phyloP scores from a whole-genome alignment of 1,140 invertebrate genomes.

The Phthorimaea operculella region DNA sequence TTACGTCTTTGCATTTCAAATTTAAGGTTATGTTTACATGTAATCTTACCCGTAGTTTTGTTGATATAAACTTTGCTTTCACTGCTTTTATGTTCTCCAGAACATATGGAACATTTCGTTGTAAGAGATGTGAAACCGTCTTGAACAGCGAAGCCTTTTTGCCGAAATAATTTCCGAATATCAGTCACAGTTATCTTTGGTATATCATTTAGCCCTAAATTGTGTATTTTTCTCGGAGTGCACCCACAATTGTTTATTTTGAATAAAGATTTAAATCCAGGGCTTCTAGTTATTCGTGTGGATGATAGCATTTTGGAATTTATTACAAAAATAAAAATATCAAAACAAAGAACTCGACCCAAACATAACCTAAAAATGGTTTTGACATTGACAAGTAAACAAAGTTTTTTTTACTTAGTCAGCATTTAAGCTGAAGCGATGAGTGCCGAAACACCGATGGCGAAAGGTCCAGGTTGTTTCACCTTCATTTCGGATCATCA shows the following conservation, averaged over 20 bases:
- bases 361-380: conserved; percentile 29
- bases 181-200: conserved; percentile 45
- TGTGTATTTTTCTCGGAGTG: conserved; percentile 35
- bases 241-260: conserved; percentile 16
- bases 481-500: too few relatives aligned
- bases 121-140: conserved; percentile 52
- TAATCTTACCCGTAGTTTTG: conserved; percentile 50
- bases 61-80: conserved; percentile 52
- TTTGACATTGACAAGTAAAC: conserved; percentile 2
- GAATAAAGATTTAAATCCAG: conserved; percentile 14
- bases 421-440: too few relatives aligned
- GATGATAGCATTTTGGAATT: conserved; percentile 24
- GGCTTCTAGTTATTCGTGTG: conserved; percentile 14
- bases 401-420: background rate
- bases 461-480: too few relatives aligned
- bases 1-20: background rate
- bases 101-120: conserved; percentile 48
- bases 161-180: conserved; percentile 49
- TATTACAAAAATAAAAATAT: conserved; percentile 14
- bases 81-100: conserved; percentile 32
- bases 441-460: too few relatives aligned
- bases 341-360: conserved; percentile 12
- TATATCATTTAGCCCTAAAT: conserved; percentile 47
- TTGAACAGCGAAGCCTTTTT: conserved; percentile 55
- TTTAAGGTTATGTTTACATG: conserved; percentile 17